phyloP scores from a whole-genome alignment of 2,888 invertebrate species.

The Thysanoteuthis rhombus region DNA sequence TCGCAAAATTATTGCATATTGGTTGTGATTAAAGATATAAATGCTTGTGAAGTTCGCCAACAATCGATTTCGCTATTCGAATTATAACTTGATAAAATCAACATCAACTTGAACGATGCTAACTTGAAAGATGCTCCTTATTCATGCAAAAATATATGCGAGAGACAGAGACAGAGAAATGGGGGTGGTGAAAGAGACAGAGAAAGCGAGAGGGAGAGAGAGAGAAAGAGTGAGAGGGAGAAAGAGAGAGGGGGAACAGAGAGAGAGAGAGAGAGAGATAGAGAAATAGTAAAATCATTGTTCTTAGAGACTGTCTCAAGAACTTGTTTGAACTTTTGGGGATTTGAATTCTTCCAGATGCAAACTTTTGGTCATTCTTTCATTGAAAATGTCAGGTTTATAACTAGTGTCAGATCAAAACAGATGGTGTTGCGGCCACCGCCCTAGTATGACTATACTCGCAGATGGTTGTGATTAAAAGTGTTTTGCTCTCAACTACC shows the following conservation, averaged over 20 bases:
- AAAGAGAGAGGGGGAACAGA: not conserved
- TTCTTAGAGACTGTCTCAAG: not conserved
- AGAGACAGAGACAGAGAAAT: too few relatives aligned
- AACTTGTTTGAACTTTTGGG: not conserved
- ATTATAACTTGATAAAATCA: too few relatives aligned
- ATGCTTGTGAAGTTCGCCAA: too few relatives aligned
- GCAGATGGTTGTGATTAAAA: not conserved
- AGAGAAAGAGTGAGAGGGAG: too few relatives aligned
- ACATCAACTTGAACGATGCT: too few relatives aligned
- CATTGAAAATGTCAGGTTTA: not conserved
- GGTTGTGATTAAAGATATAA: too few relatives aligned
- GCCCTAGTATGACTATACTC: not conserved
- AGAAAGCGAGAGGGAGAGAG: too few relatives aligned
- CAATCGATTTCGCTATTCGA: too few relatives aligned
- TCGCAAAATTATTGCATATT: too few relatives aligned
- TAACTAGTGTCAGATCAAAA: not conserved
- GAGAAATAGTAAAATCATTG: not conserved
- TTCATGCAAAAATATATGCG: too few relatives aligned
- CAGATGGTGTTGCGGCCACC: not conserved
- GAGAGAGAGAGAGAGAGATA: not conserved
- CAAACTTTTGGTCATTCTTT: not conserved
- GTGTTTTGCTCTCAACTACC: not conserved
- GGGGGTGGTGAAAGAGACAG: not conserved
- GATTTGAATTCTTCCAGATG: not conserved
- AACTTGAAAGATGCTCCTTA: too few relatives aligned